phyloP scores from a whole-genome alignment of 2,113 vertebrate genomes.

The Serilophus lunatus region DNA sequence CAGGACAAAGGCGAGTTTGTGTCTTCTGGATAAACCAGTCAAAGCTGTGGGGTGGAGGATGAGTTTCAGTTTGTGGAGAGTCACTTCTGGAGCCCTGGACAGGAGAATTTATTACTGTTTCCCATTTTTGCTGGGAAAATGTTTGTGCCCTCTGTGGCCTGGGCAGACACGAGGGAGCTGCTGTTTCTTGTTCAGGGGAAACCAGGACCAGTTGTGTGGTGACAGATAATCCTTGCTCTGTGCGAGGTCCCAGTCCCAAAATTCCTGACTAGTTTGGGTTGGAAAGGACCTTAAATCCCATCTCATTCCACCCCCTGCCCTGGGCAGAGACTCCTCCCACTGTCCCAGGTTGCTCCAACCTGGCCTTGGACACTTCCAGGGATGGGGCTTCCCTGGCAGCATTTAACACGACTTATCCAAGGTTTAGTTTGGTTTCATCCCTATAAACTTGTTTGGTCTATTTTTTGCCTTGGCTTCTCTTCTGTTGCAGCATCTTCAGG shows the following conservation, averaged over 20 bases:
- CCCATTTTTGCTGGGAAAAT: too few relatives aligned
- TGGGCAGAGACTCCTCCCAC: neutral
- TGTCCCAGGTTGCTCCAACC: neutral
- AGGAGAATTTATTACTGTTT: too few relatives aligned
- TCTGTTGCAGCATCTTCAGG: neutral
- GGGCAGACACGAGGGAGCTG: neutral
- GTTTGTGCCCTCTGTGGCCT: too few relatives aligned
- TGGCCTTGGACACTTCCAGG: neutral
- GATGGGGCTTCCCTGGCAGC: neutral
- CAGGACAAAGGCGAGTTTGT: neutral
- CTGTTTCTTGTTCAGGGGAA: neutral
- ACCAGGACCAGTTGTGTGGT: accelerated
- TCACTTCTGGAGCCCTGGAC: neutral
- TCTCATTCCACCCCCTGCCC: neutral
- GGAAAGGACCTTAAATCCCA: neutral
- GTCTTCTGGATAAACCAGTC: neutral
- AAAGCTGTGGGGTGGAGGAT: neutral
- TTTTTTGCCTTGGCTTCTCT: neutral
- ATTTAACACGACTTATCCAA: neutral
- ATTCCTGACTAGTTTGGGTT: neutral
- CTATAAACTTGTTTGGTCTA: neutral
- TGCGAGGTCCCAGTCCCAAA: neutral
- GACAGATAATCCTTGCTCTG: neutral
- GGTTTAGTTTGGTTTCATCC: neutral
- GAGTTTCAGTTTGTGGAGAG: neutral